Conservation (phyloP, 2,888 invertebrate species). For the Tinea semifulvella region DNA sequence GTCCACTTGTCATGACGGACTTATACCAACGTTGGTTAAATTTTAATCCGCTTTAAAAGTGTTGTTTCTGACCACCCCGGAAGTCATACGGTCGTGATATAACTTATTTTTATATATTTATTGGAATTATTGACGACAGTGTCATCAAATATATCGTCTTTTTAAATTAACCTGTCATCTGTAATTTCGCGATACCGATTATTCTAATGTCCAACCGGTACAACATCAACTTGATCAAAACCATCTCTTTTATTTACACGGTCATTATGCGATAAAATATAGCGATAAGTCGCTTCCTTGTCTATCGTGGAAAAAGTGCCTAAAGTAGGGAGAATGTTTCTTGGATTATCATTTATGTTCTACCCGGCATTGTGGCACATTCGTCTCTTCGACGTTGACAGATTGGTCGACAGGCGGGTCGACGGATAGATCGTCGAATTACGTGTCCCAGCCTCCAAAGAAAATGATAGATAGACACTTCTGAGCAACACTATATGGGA, state of each 20-base stretch:
- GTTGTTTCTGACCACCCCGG: too few species aligned
- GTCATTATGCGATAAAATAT: not conserved
- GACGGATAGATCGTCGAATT: slow-evolving; percentile 42
- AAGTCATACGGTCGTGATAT: too few species aligned
- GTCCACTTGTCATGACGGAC: too few species aligned
- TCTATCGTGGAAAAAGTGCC: too few species aligned
- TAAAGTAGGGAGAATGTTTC: slow-evolving; percentile 22
- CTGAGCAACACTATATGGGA: slow-evolving; percentile 8
- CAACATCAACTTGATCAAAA: not conserved
- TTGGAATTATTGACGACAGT: too few species aligned
- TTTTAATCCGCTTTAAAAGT: too few species aligned
- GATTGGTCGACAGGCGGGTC: slow-evolving; percentile 26
- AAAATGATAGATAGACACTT: slow-evolving; percentile 37
- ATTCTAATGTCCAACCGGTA: too few species aligned
- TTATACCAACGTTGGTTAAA: too few species aligned
- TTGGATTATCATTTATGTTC: slow-evolving; percentile 24
- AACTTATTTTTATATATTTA: too few species aligned
- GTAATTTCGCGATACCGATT: too few species aligned
- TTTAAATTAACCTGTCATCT: too few species aligned
- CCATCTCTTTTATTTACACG: not conserved
- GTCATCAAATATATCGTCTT: too few species aligned
- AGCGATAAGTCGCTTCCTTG: slow-evolving; percentile 3
- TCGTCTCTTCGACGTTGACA: slow-evolving; percentile 28
- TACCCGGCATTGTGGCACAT: slow-evolving; percentile 20
- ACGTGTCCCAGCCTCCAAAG: slow-evolving; percentile 31